Evolutionary conservation across 2,888 invertebrate species (phyloP), one percentile per base, ranked within the genome.

Genomic region (Sceliomorpha sp.): DNA sequence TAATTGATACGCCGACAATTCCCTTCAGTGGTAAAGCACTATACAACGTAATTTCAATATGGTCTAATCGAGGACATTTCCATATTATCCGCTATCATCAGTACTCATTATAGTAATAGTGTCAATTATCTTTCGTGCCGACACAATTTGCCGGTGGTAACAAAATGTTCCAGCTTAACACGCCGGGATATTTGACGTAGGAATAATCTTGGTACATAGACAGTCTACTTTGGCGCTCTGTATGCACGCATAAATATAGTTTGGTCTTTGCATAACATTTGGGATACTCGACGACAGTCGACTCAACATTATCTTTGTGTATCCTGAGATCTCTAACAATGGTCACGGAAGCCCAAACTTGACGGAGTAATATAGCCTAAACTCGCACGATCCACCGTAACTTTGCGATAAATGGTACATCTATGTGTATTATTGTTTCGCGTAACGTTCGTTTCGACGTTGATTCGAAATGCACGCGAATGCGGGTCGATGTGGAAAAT

Each of bases 291-390:
- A 37, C 37, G 37, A 37, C 37, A 47, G 53, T 10, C 42, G 55
- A 55, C 27, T 44, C 44, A 27, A 44, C 36, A 44, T 55, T 55
- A 55, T 55, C 55, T 55, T 44, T 42, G 55, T 55, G 44, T 55
- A 44, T 55, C 42, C 55, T 24, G 44, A 44, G 44, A 55, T 55
- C 24, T 36, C 44, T 24, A 42, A 55, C 55, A 55, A 55, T 55
- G 36, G 14, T 17, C 26, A 13, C 53, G 42, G 42, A 34, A 55
- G 44, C 34, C 55, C 44, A 34, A 55, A 44, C 44, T 27, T 26
- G 17, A 34, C 55, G 26, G 15, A 44, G 36, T 44, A 44, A 44
- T 42, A 42, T 44, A 44, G 36, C 44, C 55, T 44, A 40, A 53
- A 42, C 42, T 44, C 31, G 24, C 20, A 5, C 5, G 20, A 20